phyloP scores from a whole-genome alignment of 2,888 invertebrate species.

The Phorcus lineatus region DNA sequence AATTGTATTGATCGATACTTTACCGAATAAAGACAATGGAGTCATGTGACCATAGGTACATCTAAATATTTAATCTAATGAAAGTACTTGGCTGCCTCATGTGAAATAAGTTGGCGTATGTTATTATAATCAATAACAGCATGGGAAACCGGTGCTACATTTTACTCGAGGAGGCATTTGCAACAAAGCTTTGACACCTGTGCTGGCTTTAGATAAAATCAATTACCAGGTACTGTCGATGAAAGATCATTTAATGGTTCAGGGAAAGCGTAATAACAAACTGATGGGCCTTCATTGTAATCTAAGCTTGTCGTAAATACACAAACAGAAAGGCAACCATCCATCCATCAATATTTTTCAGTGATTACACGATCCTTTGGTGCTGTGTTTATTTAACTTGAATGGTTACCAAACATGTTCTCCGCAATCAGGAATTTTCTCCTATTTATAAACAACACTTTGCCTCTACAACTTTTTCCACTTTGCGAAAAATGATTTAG shows the following conservation, averaged over 20 bases:
- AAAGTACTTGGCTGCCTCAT: neutral
- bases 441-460: neutral
- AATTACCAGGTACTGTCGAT: neutral
- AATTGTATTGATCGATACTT: neutral
- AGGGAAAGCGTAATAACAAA: neutral
- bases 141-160: neutral
- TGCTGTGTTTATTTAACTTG: neutral
- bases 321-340: neutral
- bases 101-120: neutral
- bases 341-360: neutral
- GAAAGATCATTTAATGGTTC: conserved; percentile 10
- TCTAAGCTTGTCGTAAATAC: neutral
- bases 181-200: conserved; percentile 2
- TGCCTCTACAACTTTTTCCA: neutral
- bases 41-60: neutral
- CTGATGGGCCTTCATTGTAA: neutral
- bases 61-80: neutral
- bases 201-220: neutral
- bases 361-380: neutral
- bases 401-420: neutral
- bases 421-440: neutral
- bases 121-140: neutral
- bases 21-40: neutral
- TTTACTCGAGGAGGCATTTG: neutral
- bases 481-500: neutral